Evolutionary conservation across 2,113 vertebrate genomes (phyloP).

Genomic region (Rhagologus leucostigma): DNA sequence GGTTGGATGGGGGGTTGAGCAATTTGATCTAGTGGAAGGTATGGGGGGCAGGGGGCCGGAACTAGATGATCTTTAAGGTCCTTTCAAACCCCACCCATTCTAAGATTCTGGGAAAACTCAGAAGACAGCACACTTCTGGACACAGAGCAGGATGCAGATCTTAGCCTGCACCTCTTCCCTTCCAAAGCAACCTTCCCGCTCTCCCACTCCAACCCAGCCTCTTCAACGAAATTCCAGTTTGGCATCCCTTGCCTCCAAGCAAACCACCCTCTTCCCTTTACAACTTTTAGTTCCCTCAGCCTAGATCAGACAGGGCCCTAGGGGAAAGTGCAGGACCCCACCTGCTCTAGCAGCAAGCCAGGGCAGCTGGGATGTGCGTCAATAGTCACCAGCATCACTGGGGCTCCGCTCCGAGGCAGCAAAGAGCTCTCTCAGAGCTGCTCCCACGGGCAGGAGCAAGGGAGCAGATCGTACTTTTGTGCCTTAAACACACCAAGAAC

Average conservation of each 20-base stretch:
- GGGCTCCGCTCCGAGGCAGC: neutral
- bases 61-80: neutral
- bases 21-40: neutral
- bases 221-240: neutral
- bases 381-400: accelerated
- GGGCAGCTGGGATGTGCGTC: neutral
- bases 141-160: neutral
- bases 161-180: neutral
- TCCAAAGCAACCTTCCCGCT: neutral
- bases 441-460: neutral
- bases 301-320: accelerated
- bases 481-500: neutral
- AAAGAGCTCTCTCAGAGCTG: neutral
- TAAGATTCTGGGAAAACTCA: neutral
- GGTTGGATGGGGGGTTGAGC: neutral
- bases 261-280: neutral
- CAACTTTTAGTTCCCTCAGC: neutral
- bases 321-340: neutral
- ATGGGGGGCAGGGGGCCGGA: neutral
- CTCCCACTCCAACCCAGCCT: neutral
- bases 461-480: neutral
- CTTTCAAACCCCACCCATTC: neutral
- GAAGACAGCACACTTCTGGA: neutral
- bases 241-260: neutral
- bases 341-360: neutral